Evolutionary conservation across 2,113 vertebrate genomes (phyloP).

Genomic region (Ophiodon elongatus): DNA sequence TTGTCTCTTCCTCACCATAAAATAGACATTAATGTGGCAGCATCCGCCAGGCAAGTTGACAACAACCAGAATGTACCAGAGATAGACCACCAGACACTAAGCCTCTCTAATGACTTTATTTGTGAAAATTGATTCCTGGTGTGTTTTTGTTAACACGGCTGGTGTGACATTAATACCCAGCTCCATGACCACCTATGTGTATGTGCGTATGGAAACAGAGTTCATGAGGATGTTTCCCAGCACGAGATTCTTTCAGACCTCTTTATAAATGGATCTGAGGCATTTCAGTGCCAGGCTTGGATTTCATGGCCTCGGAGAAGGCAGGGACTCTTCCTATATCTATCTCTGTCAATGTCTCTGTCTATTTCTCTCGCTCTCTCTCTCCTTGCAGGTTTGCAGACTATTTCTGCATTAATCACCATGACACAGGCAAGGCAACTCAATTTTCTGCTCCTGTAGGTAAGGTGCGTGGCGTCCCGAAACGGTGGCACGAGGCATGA

Average conservation of each 20-base stretch:
- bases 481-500: conserved; percentile 94
- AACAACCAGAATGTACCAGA: conserved; percentile 35
- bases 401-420: conserved; percentile 99
- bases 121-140: conserved; percentile 63
- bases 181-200: conserved; percentile 20
- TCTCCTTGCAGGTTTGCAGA: conserved; percentile 91
- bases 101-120: conserved; percentile 68
- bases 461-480: conserved; percentile 95
- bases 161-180: conserved; percentile 54
- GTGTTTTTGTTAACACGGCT: conserved; percentile 56
- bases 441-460: conserved; percentile 99
- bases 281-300: conserved; percentile 68
- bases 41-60: conserved; percentile 40
- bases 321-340: conserved; percentile 52
- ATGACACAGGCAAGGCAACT: conserved; percentile 99
- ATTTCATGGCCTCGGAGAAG: conserved; percentile 75
- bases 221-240: conserved; percentile 54
- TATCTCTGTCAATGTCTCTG: conserved; percentile 56
- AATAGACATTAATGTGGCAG: conserved; percentile 43
- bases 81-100: conserved; percentile 42
- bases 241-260: conserved; percentile 57
- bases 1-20: conserved; percentile 47
- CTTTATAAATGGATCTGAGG: conserved; percentile 69
- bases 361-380: conserved; percentile 58
- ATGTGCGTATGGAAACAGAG: background rate